Conservation (phyloP, 2,888 invertebrate genomes). For the Cancer borealis region DNA sequence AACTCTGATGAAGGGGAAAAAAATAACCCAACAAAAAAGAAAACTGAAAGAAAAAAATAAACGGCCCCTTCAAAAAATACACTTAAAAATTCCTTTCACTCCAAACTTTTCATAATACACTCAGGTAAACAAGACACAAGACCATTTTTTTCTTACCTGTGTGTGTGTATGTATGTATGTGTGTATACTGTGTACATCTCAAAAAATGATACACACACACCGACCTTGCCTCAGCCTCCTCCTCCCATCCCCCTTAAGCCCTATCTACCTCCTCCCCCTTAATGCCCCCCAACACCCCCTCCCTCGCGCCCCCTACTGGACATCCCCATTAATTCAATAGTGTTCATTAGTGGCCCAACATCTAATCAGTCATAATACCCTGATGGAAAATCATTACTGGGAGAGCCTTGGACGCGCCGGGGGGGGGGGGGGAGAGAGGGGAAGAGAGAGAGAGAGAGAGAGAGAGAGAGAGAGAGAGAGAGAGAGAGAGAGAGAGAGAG, state of each 20-base stretch:
- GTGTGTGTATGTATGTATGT: not conserved
- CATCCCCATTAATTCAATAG: constrained; percentile 76
- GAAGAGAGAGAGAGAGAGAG: constrained; percentile 43
- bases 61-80: not conserved
- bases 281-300: constrained; percentile 23
- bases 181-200: not conserved
- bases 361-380: constrained; percentile 77
- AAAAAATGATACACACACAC: not conserved
- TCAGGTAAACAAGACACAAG: not conserved
- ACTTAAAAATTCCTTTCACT: constrained; percentile 41
- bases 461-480: constrained; percentile 60
- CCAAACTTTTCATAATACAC: constrained; percentile 33
- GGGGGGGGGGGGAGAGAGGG: constrained; percentile 36
- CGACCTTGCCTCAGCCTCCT: constrained; percentile 5
- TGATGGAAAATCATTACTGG: constrained; percentile 76
- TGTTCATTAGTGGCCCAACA: constrained; percentile 76
- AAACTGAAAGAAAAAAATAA: not conserved
- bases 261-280: not conserved
- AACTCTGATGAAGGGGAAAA: constrained; percentile 37
- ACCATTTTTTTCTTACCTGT: not conserved
- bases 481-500: constrained; percentile 65
- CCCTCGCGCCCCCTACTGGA: constrained; percentile 56
- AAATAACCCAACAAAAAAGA: not conserved
- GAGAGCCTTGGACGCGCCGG: constrained; percentile 62
- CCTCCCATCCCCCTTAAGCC: not conserved